A percentile compares a stretch with the other conserved stretches of the same genome.
These are phyloP conservation scores for Andrena bicolor DNA, from an alignment of 2,888 invertebrate species.

Conservation along the genomic window DNA sequence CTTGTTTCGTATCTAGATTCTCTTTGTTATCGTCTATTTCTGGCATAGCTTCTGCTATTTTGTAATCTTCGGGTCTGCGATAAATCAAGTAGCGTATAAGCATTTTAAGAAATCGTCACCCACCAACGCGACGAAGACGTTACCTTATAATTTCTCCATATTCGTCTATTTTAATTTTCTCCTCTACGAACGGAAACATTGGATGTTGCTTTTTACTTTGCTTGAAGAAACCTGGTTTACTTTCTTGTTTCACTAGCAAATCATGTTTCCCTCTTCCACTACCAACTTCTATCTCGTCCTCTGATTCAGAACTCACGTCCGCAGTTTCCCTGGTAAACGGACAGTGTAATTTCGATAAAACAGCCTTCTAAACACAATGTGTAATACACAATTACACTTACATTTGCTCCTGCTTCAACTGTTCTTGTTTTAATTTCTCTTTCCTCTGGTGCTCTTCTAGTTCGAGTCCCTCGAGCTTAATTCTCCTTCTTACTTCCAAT, in stretches of 20 bases:
- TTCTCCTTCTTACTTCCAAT: slow-evolving; percentile 89
- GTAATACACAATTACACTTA: slow-evolving; percentile 66
- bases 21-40: slow-evolving; percentile 91
- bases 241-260: slow-evolving; percentile 92
- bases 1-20: slow-evolving; percentile 88
- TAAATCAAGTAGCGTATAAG: slow-evolving; percentile 2
- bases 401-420: slow-evolving; percentile 84
- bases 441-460: slow-evolving; percentile 91
- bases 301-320: slow-evolving; percentile 92
- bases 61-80: slow-evolving; percentile 94
- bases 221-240: slow-evolving; percentile 93
- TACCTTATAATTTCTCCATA: slow-evolving; percentile 97
- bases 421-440: slow-evolving; percentile 87
- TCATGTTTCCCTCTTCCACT: slow-evolving; percentile 93
- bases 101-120: slow-evolving; percentile 16
- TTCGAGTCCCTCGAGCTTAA: slow-evolving; percentile 92
- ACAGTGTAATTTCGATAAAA: slow-evolving; percentile 23
- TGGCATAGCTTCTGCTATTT: slow-evolving; percentile 90
- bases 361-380: slow-evolving; percentile 11
- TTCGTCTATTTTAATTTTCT: slow-evolving; percentile 96
- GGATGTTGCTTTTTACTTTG: slow-evolving; percentile 96
- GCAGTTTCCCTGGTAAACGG: slow-evolving; percentile 87
- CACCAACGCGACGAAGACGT: slow-evolving; percentile 12
- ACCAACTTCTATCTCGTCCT: slow-evolving; percentile 93
- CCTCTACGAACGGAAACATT: slow-evolving; percentile 98